phyloP scores from a whole-genome alignment of 1,140 invertebrate species.

The Medauroidea extradentata region DNA sequence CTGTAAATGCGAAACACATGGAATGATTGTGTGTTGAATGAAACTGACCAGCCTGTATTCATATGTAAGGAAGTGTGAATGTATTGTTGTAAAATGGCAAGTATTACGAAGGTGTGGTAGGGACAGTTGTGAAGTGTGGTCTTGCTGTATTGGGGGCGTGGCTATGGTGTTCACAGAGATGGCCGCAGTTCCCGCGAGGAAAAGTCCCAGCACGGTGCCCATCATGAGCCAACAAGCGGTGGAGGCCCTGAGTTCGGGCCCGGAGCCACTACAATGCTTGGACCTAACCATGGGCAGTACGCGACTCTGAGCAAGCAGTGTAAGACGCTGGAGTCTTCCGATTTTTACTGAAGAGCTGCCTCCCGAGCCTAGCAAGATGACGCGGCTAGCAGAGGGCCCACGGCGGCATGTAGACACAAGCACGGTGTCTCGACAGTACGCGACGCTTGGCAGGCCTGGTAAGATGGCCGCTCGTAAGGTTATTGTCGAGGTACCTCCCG shows the following conservation, averaged over 20 bases:
- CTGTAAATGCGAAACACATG: no score
- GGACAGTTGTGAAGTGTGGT: no score
- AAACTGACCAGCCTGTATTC: no score
- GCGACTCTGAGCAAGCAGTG: slow-evolving; percentile 84
- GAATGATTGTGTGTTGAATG: no score
- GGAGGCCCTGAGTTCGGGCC: slow-evolving; percentile 12
- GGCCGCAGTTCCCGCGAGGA: slow-evolving; percentile 25
- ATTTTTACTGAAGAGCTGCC: slow-evolving; percentile 83
- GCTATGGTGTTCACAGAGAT: slow-evolving; percentile 31
- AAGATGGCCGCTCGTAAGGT: background rate
- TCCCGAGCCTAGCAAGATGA: background rate
- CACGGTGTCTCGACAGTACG: background rate
- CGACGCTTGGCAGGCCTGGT: background rate
- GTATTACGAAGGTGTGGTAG: no score
- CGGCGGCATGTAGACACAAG: background rate
- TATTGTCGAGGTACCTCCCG: background rate
- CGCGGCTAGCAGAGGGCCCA: background rate
- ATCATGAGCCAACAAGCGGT: slow-evolving; percentile 17
- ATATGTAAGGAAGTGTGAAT: no score
- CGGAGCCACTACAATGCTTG: slow-evolving; percentile 26
- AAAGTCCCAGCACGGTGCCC: slow-evolving; percentile 23
- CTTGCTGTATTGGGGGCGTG: no score
- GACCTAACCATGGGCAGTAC: slow-evolving; percentile 48
- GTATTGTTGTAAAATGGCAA: no score
- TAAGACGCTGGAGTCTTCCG: slow-evolving; percentile 88